These are phyloP conservation scores for Chrysolina haemoptera DNA, from an alignment of 2,888 invertebrate genomes.

Conservation along the genomic window DNA sequence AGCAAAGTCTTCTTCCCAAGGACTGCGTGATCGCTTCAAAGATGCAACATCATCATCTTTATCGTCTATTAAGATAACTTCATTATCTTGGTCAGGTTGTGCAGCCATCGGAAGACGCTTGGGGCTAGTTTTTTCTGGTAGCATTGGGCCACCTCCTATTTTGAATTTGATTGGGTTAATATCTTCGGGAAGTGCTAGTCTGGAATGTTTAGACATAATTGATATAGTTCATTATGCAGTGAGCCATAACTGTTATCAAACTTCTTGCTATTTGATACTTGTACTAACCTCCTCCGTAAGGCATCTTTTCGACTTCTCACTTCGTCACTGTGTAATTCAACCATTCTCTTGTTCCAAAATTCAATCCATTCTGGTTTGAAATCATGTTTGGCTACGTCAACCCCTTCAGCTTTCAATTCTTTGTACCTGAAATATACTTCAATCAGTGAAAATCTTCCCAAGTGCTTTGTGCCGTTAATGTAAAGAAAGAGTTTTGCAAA, in stretches of 20 bases:
- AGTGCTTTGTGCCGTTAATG: too few relatives aligned
- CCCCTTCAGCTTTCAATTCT: constrained; percentile 64
- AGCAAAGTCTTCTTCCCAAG: constrained; percentile 65
- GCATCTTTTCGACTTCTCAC: constrained; percentile 78
- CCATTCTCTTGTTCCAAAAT: constrained; percentile 88
- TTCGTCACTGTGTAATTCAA: constrained; percentile 82
- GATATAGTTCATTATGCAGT: too few relatives aligned
- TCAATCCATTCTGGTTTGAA: constrained; percentile 92
- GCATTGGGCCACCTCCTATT: constrained; percentile 56
- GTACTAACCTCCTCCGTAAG: constrained; percentile 73
- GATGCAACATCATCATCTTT: constrained; percentile 59
- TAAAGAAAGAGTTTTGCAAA: too few relatives aligned
- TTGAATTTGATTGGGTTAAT: constrained; percentile 66
- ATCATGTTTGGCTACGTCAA: constrained; percentile 85
- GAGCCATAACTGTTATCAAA: too few relatives aligned
- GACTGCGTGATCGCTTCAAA: constrained; percentile 62
- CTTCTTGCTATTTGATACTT: constrained; percentile 2
- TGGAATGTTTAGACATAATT: constrained; percentile 28
- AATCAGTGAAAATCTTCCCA: constrained; percentile 9
- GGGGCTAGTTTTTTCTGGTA: constrained; percentile 33
- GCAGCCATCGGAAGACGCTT: constrained; percentile 62
- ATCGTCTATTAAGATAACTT: constrained; percentile 65
- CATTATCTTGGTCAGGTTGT: constrained; percentile 65
- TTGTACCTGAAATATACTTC: constrained; percentile 56
- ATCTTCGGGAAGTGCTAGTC: constrained; percentile 64